These are phyloP conservation scores for Cossypha caffra DNA, from an alignment of 2,797 vertebrate species.

Conservation along the genomic window DNA sequence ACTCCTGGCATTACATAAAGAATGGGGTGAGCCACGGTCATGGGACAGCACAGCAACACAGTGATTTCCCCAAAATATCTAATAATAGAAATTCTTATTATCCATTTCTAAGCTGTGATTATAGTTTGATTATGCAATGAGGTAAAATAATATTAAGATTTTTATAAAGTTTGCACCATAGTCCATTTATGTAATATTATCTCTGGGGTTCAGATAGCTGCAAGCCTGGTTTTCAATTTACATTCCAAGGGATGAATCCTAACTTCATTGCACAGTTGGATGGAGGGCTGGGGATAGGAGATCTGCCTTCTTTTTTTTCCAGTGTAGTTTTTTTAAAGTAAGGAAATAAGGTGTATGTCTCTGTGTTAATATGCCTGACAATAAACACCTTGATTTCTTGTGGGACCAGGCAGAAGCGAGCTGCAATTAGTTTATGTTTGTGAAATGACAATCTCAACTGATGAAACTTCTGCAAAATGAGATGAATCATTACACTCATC, in stretches of 20 bases:
- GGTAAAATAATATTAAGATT: constrained; percentile 22
- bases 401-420: not conserved
- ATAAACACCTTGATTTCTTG: not conserved
- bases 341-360: not conserved
- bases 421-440: not conserved
- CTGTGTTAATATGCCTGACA: not conserved
- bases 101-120: not conserved
- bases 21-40: not conserved
- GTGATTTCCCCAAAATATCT: not conserved
- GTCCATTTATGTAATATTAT: constrained; percentile 43
- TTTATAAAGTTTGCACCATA: not conserved
- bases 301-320: not conserved
- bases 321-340: not conserved
- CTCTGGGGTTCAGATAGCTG: constrained; percentile 22
- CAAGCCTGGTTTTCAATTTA: constrained; percentile 33
- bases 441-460: not conserved
- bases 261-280: not conserved
- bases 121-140: constrained; percentile 14
- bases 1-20: not conserved
- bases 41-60: not conserved
- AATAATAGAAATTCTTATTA: not conserved
- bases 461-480: not conserved
- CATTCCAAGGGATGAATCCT: not conserved
- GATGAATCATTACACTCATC: not conserved
- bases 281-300: not conserved